Conservation (phyloP, 92 coral and sea anemone genomes). For the Epizoanthus ramosus region DNA sequence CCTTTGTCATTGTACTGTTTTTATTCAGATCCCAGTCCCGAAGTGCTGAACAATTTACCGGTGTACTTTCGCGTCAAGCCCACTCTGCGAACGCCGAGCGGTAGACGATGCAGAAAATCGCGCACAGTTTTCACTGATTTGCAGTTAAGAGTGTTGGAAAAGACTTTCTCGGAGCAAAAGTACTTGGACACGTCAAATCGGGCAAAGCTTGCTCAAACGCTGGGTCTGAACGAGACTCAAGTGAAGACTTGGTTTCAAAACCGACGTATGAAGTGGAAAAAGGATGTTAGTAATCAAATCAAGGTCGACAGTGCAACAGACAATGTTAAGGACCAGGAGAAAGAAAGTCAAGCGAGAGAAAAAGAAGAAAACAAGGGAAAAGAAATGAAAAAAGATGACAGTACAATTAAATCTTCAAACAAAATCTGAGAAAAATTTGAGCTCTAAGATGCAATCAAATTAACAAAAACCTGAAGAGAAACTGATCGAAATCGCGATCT, state of each 20-base stretch:
- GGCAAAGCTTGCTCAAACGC: slow-evolving; percentile 89
- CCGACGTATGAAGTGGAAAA: slow-evolving; percentile 97
- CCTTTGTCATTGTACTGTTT: background rate
- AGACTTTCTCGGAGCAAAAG: slow-evolving; percentile 93
- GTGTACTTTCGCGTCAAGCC: slow-evolving; percentile 99
- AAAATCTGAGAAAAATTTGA: background rate
- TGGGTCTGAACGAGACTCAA: slow-evolving; percentile 95
- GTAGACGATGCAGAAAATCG: slow-evolving; percentile 93
- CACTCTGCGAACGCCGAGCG: slow-evolving; percentile 90
- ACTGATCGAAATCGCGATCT: background rate
- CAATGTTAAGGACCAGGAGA: slow-evolving; percentile 15
- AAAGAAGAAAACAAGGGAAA: slow-evolving; percentile 8
- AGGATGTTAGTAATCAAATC: slow-evolving; percentile 58
- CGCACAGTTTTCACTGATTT: slow-evolving; percentile 98
- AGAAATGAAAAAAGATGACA: slow-evolving; percentile 26
- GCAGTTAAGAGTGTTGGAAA: slow-evolving; percentile 92
- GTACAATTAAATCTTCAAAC: background rate
- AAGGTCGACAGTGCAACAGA: slow-evolving; percentile 15
- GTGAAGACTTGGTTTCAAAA: slow-evolving; percentile 99
- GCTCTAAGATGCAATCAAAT: background rate
- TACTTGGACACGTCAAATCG: slow-evolving; percentile 96
- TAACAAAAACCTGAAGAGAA: slow-evolving; percentile 5
- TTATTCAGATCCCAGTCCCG: slow-evolving; percentile 83
- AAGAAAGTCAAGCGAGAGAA: background rate
- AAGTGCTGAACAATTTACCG: slow-evolving; percentile 81